A percentile compares a stretch with the other conserved stretches of the same genome.
These are phyloP conservation scores for Argyresthia goedartella DNA, from an alignment of 2,888 invertebrate genomes.

Conservation along the genomic window DNA sequence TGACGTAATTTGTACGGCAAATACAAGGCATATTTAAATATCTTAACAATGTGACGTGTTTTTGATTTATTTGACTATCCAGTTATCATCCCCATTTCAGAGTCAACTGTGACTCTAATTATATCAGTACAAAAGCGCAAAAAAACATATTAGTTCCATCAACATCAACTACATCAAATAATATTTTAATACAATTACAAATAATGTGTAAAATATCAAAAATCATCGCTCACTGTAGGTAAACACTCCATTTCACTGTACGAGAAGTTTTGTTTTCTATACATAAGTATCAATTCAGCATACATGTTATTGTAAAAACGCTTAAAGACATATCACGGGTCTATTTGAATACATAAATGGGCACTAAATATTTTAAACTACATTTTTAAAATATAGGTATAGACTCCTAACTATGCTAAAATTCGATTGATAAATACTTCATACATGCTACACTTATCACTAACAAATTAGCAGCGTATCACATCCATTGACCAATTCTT, in stretches of 20 bases:
- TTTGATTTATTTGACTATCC: no score
- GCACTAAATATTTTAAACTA: slow-evolving; percentile 40
- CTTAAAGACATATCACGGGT: slow-evolving; percentile 11
- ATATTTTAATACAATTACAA: no score
- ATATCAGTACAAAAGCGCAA: no score
- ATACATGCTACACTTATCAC: slow-evolving; percentile 47
- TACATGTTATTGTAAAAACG: background rate
- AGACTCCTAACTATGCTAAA: slow-evolving; percentile 54
- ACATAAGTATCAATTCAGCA: background rate
- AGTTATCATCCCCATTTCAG: no score
- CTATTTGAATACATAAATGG: slow-evolving; percentile 36
- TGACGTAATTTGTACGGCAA: no score
- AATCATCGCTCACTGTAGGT: no score
- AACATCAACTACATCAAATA: no score
- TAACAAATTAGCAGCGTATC: slow-evolving; percentile 62
- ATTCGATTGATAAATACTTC: slow-evolving; percentile 64
- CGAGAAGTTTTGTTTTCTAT: background rate
- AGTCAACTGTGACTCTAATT: no score
- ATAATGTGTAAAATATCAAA: no score
- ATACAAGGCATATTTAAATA: no score
- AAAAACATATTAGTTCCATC: no score
- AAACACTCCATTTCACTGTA: background rate
- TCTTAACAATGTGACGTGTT: no score
- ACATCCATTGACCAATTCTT: slow-evolving; percentile 56
- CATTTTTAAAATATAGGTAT: slow-evolving; percentile 25